These are phyloP conservation scores for Uria lomvia DNA, from an alignment of 2,113 vertebrate species.

Conservation along the genomic window DNA sequence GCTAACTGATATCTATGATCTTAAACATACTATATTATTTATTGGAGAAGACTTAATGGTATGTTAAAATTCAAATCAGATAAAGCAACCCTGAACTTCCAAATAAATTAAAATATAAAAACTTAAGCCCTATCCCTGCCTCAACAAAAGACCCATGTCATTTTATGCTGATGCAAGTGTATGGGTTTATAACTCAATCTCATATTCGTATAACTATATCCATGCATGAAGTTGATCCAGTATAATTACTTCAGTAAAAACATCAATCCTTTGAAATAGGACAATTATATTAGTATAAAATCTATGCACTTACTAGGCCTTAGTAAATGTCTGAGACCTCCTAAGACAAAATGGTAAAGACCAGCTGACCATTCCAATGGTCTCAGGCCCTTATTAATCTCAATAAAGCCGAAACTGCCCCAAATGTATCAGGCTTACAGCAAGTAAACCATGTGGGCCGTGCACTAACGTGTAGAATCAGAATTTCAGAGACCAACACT, in stretches of 20 bases:
- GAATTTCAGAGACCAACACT: neutral
- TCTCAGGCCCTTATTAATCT: neutral
- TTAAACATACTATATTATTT: neutral
- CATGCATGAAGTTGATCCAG: neutral
- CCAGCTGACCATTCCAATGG: neutral
- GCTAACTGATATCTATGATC: neutral
- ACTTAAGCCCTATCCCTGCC: neutral
- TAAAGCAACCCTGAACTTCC: neutral
- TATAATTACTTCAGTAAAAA: constrained; percentile 19
- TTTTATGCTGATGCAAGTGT: neutral
- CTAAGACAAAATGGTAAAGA: neutral
- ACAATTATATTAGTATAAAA: neutral
- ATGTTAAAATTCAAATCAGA: constrained; percentile 3
- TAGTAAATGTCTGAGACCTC: neutral
- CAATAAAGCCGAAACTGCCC: neutral
- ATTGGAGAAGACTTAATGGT: neutral
- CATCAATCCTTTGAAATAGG: neutral
- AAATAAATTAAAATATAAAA: constrained; percentile 15
- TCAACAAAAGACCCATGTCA: neutral
- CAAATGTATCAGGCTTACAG: neutral
- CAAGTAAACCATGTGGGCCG: neutral
- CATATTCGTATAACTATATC: neutral
- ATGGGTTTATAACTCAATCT: neutral
- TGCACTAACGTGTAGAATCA: neutral
- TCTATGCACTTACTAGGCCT: neutral